Percentiles rank a stretch among this genome's conserved stretches.
Conservation (phyloP, 30 jellyfish, hydroid and myxozoan species). For the Aurelia coerulea region DNA sequence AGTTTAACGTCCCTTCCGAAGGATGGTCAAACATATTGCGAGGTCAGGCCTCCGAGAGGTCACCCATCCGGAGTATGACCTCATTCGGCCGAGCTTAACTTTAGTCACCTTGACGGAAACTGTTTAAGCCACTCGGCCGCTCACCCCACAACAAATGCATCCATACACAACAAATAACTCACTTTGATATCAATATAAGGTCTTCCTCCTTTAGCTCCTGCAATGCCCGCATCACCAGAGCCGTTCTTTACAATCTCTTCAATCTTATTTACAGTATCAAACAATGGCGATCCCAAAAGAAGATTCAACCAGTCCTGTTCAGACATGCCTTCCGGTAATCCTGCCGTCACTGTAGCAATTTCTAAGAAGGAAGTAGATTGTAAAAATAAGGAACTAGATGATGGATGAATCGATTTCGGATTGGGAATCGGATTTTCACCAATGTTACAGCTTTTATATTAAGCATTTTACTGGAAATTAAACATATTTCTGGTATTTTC, state of each 20-base stretch:
- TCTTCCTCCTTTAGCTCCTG: slow-evolving; percentile 93
- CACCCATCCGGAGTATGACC: no score
- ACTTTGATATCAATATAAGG: slow-evolving; percentile 98
- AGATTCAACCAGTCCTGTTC: slow-evolving; percentile 93
- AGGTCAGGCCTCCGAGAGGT: no score
- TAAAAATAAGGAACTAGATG: neutral
- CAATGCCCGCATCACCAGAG: slow-evolving; percentile 81
- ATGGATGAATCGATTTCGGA: neutral
- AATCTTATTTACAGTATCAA: slow-evolving; percentile 91
- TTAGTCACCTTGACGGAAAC: no score
- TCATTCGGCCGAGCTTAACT: no score
- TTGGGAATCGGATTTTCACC: neutral
- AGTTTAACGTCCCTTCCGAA: no score
- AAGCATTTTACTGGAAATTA: no score
- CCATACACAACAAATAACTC: neutral
- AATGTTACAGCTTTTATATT: no score
- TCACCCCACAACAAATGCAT: no score
- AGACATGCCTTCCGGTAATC: slow-evolving; percentile 85
- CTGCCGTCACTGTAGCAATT: slow-evolving; percentile 67
- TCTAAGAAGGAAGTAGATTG: slow-evolving; percentile 6
- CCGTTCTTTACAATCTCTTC: slow-evolving; percentile 86
- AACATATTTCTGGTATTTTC: no score
- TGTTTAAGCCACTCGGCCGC: no score
- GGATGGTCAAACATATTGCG: no score
- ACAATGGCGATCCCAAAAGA: slow-evolving; percentile 84